A percentile compares a stretch with the other conserved stretches of the same genome.
Conservation (phyloP, 92 coral and sea anemone genomes). For the Desmophyllum pertusum region DNA sequence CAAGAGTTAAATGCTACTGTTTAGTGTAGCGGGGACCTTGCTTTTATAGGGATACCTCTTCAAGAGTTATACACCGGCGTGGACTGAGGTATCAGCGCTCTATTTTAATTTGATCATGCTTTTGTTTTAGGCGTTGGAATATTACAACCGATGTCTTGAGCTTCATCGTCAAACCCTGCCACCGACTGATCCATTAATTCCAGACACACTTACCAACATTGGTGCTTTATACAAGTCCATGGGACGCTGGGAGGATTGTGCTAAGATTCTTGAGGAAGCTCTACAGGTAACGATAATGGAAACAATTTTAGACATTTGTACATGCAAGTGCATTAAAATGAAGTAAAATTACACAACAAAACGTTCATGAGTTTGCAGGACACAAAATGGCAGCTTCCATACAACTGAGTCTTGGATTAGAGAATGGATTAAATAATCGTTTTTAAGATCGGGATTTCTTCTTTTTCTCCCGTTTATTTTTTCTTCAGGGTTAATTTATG, state of each 20-base stretch:
- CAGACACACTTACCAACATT: constrained; percentile 76
- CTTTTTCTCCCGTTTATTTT: not conserved
- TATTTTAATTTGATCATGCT: not conserved
- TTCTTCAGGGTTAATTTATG: not conserved
- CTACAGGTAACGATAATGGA: constrained; percentile 56
- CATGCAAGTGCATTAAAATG: not conserved
- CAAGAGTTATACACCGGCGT: not conserved
- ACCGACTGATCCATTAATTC: constrained; percentile 56
- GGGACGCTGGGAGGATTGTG: constrained; percentile 73
- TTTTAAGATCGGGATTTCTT: not conserved
- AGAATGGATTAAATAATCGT: too few species aligned
- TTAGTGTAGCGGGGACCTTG: too few species aligned
- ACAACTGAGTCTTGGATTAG: too few species aligned
- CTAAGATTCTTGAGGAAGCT: constrained; percentile 67
- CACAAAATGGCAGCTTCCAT: not conserved
- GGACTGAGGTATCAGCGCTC: not conserved
- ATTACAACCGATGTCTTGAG: constrained; percentile 63
- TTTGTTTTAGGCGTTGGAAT: constrained; percentile 63
- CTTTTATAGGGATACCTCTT: too few species aligned
- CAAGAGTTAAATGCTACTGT: too few species aligned
- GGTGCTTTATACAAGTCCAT: constrained; percentile 61
- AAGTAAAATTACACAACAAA: not conserved
- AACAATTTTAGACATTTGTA: not conserved
- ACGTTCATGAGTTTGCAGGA: not conserved
- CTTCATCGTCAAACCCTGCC: constrained; percentile 73